Conservation (phyloP, 1,140 invertebrate genomes). For the Druon quercuslanigerum region DNA sequence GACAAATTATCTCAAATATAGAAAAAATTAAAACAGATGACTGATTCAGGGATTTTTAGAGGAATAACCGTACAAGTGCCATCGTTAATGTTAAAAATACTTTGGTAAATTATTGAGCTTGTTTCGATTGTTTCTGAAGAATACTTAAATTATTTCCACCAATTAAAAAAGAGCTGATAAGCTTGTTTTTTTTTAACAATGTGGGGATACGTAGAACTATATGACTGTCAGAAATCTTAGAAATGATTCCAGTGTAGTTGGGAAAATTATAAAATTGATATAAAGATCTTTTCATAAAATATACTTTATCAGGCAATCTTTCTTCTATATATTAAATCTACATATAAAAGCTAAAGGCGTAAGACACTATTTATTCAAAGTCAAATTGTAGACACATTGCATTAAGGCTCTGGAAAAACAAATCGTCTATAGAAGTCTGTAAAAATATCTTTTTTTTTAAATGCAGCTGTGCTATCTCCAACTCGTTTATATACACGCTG, state of each 20-base stretch:
- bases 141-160: too few relatives aligned
- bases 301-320: constrained; percentile 10
- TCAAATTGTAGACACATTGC: not conserved
- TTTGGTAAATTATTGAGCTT: too few relatives aligned
- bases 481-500: too few relatives aligned
- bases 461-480: too few relatives aligned
- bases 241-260: not conserved
- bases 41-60: not conserved
- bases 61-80: too few relatives aligned
- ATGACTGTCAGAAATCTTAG: not conserved
- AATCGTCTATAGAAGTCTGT: not conserved
- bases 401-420: not conserved
- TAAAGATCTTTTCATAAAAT: not conserved
- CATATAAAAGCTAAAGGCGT: not conserved
- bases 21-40: not conserved
- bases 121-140: too few relatives aligned
- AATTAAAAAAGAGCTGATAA: too few relatives aligned
- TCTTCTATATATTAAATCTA: not conserved
- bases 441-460: not conserved
- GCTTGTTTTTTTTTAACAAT: too few relatives aligned
- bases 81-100: too few relatives aligned
- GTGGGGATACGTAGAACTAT: not conserved
- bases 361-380: not conserved
- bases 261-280: not conserved
- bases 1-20: not conserved